Evolutionary conservation across 2,797 vertebrate genomes (phyloP).

Genomic region (Denticeps clupeoides): DNA sequence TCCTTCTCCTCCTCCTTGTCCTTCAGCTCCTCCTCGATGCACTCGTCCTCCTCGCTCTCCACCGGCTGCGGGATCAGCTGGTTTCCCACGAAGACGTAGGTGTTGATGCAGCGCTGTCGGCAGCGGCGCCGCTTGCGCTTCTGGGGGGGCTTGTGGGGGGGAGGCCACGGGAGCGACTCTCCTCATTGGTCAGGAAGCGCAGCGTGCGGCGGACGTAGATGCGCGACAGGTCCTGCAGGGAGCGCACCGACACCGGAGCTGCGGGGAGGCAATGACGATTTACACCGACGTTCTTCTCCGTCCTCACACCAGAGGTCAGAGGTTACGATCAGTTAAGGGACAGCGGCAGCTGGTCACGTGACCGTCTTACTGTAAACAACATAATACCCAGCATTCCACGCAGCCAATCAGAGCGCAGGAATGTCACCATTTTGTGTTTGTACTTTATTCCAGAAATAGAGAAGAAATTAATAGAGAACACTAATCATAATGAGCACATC

Average conservation of each 20-base stretch:
- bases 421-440: too few species aligned
- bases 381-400: too few species aligned
- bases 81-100: conserved; percentile 92
- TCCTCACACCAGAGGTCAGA: too few species aligned
- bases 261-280: background rate
- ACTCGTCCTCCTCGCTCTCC: conserved; percentile 95
- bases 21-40: conserved; percentile 76
- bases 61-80: conserved; percentile 90
- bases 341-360: too few species aligned
- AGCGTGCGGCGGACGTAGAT: conserved; percentile 95
- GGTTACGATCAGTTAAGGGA: too few species aligned
- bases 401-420: too few species aligned
- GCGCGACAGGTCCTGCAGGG: conserved; percentile 89
- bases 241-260: conserved; percentile 83
- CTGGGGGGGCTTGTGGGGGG: conserved; percentile 65
- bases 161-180: conserved; percentile 68
- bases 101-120: conserved; percentile 80
- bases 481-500: too few species aligned
- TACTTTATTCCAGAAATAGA: too few species aligned
- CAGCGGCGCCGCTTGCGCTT: conserved; percentile 87
- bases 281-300: too few species aligned
- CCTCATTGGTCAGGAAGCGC: conserved; percentile 77
- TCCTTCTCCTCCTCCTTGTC: conserved; percentile 72
- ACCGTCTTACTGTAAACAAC: too few species aligned
- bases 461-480: too few species aligned